These are phyloP conservation scores for Cybosia mesomella DNA, from an alignment of 2,888 invertebrate genomes.

Conservation along the genomic window DNA sequence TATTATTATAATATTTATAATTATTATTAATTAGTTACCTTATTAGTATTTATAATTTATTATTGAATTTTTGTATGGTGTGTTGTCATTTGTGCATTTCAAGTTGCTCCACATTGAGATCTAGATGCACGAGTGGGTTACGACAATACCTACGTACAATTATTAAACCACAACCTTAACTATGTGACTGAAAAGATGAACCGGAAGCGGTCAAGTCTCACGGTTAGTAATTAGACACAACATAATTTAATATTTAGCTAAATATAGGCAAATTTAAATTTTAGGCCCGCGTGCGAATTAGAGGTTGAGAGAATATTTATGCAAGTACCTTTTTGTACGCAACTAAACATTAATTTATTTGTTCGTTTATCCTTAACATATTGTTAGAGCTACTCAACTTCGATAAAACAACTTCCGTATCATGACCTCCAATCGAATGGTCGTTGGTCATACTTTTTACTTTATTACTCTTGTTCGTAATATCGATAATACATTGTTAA, in stretches of 20 bases:
- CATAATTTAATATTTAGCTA: conserved; percentile 2
- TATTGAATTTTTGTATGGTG: too few relatives aligned
- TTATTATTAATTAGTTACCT: too few relatives aligned
- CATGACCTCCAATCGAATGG: neutral
- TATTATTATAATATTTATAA: too few relatives aligned
- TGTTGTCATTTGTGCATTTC: neutral
- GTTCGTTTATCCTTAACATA: neutral
- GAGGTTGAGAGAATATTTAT: neutral
- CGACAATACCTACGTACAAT: neutral
- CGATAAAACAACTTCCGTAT: neutral
- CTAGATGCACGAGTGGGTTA: neutral
- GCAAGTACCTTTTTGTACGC: neutral
- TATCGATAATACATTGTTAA: neutral
- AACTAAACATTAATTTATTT: neutral
- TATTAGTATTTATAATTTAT: too few relatives aligned
- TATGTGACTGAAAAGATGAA: conserved; percentile 1
- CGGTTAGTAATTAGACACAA: conserved; percentile 1
- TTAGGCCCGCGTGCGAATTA: neutral
- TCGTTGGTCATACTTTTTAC: neutral
- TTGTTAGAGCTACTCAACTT: neutral
- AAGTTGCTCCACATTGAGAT: neutral
- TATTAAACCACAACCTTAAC: neutral
- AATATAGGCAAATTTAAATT: neutral
- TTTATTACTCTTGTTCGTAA: neutral
- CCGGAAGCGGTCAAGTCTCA: neutral